Evolutionary conservation across 2,888 invertebrate genomes (phyloP).

Genomic region (Steromphala cineraria): DNA sequence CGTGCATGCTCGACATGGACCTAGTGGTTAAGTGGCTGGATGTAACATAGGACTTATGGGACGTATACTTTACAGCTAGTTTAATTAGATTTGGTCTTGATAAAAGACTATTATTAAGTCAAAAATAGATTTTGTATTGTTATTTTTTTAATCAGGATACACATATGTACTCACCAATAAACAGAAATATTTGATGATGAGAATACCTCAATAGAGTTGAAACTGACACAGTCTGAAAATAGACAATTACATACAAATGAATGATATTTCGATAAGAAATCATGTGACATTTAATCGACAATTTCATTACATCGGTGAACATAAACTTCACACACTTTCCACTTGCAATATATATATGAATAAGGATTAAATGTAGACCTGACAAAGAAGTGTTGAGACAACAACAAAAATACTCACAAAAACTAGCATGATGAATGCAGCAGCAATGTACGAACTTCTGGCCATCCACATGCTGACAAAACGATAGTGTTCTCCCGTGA

Average conservation of each 20-base stretch:
- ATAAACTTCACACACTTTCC: background rate
- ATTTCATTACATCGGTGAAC: background rate
- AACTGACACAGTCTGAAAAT: conserved; percentile 96
- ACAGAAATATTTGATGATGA: conserved; percentile 99
- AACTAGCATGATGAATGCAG: conserved; percentile 97
- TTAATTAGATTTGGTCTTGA: no score
- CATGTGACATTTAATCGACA: background rate
- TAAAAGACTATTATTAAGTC: no score
- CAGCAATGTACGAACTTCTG: conserved; percentile 94
- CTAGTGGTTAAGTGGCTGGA: no score
- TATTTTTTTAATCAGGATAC: no score
- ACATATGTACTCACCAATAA: conserved; percentile 89
- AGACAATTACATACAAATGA: conserved; percentile 29
- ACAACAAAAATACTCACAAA: conserved; percentile 88
- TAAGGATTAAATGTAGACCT: no score
- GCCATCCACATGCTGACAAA: conserved; percentile 98
- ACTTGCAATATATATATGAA: no score
- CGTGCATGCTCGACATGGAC: no score
- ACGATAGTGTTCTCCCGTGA: conserved; percentile 98
- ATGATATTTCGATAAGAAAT: no score
- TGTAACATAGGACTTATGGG: no score
- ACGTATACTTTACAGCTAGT: no score
- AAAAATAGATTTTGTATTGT: no score
- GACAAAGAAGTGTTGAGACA: no score
- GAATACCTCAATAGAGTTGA: conserved; percentile 98